phyloP scores from a whole-genome alignment of 2,888 invertebrate species.

The Pasiphila rectangulata region DNA sequence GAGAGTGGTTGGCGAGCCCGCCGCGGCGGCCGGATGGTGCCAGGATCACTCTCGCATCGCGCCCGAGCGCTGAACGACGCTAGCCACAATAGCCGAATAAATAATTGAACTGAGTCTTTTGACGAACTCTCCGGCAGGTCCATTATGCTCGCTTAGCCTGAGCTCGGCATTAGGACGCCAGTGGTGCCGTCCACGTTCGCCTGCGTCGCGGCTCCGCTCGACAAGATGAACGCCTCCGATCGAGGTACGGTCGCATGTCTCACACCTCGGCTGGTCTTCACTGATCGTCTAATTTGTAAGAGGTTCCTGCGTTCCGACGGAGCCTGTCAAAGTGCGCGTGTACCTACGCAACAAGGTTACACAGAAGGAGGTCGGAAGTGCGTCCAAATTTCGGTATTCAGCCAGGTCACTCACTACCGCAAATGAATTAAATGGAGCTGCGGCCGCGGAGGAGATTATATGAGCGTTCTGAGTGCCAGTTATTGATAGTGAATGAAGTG shows the following conservation, averaged over 20 bases:
- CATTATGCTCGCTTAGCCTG: constrained; percentile 73
- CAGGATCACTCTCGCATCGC: constrained; percentile 68
- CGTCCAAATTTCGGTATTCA: constrained; percentile 61
- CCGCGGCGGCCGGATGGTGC: constrained; percentile 23
- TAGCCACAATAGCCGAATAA: constrained; percentile 77
- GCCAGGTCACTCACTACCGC: constrained; percentile 57
- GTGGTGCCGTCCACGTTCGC: constrained; percentile 75
- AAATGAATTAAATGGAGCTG: constrained; percentile 54
- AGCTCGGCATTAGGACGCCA: constrained; percentile 74
- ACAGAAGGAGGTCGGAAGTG: constrained; percentile 66
- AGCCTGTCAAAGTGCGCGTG: constrained; percentile 44
- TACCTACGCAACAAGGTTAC: constrained; percentile 51
- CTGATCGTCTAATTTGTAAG: constrained; percentile 35
- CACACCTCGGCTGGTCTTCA: constrained; percentile 42
- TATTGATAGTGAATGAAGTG: constrained; percentile 62
- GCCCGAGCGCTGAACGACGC: constrained; percentile 67
- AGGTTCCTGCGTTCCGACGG: constrained; percentile 31
- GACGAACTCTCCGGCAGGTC: constrained; percentile 73
- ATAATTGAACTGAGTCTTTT: constrained; percentile 77
- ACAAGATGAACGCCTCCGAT: constrained; percentile 73
- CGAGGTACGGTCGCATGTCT: constrained; percentile 61
- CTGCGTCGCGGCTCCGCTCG: constrained; percentile 59
- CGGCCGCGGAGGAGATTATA: constrained; percentile 50
- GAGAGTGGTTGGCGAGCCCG: constrained; percentile 37
- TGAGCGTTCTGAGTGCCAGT: constrained; percentile 51